Base-by-base conservation (phyloP, 2,113 vertebrate species). In the Neoarius graeffei region DNA sequence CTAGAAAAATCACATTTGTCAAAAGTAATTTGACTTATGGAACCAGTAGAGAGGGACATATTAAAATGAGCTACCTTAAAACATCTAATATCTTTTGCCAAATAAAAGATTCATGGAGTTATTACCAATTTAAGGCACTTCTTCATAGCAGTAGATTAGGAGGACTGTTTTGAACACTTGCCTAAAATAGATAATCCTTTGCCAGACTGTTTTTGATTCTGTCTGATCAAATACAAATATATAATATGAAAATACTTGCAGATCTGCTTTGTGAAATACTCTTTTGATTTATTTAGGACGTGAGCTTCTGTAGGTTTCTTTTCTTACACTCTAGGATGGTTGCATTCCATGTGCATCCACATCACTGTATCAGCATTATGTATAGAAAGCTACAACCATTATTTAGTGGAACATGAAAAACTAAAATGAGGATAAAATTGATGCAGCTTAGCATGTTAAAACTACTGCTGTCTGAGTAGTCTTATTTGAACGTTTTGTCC, bases 1-100 rank as follows among this genome's bases (percentile, higher is more conserved):
- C 69, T 76, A 27, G 66, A 87, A 85, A 82, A 84, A 69, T 87
- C 81, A 54, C 82, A 86, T 88, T 83, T 86, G 27, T 87, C 35
- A 77, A 67, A 62, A n/a, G 27, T 86, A 48, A 86, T 86, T 84
- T 83, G 30, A 86, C 67, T 79, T 56, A 27, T 50, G 77, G 82
- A 82, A 13, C 42, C n/a, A 76, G 50, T 23, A 35, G 25, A 80
- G 14, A 20, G 73, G 4, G 54, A 6, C 59, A 64, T 60, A 60
- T 85, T 48, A 23, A 48, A 80, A 86, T 80, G 67, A 79, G 48
- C 73, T 84, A 77, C 50, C 74, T 87, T 87, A 19, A 85, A 77
- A 87, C 85, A 88, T 76, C 73, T 57, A 48, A 85, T 42, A 42
- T 66, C 60, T 42, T 90, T 85, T 81, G 25, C 54, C 25, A 84